A percentile compares a stretch with the other conserved stretches of the same genome.
Conservation (phyloP, 2,888 invertebrate genomes). For the Aporophyla nigra region DNA sequence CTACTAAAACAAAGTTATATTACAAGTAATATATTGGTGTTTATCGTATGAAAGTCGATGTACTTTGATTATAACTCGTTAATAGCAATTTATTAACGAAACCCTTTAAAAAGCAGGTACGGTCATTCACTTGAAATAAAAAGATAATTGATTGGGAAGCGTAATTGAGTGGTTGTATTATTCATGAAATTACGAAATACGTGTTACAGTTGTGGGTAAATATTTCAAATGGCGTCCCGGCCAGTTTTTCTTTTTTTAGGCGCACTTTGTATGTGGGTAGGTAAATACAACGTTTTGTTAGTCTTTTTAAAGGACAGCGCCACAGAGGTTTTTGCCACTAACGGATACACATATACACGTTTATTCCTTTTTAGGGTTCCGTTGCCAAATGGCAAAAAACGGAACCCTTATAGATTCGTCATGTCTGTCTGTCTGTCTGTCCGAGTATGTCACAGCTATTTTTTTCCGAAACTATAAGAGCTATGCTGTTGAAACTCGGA, state of each 20-base stretch:
- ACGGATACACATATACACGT: neutral
- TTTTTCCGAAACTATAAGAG: too few species aligned
- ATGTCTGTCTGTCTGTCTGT: too few species aligned
- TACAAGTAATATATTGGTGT: too few species aligned
- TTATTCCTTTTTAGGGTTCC: too few species aligned
- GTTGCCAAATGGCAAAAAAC: too few species aligned
- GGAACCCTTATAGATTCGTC: too few species aligned
- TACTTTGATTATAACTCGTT: too few species aligned
- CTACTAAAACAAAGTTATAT: neutral
- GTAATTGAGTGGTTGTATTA: neutral
- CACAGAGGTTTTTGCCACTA: neutral
- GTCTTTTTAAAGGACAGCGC: slow-evolving; percentile 2
- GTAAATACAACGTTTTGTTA: slow-evolving; percentile 27
- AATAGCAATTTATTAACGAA: too few species aligned
- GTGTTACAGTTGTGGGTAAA: neutral
- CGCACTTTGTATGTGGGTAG: slow-evolving; percentile 31
- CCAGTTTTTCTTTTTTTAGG: neutral
- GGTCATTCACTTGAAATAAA: neutral
- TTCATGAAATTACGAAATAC: neutral
- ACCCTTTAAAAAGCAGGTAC: neutral
- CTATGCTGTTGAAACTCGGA: too few species aligned
- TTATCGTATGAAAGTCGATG: neutral
- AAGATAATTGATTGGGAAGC: neutral
- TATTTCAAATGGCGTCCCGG: slow-evolving; percentile 1
- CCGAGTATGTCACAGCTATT: too few species aligned